phyloP scores from a whole-genome alignment of 2,888 invertebrate genomes.

The Macrosiphum euphorbiae region DNA sequence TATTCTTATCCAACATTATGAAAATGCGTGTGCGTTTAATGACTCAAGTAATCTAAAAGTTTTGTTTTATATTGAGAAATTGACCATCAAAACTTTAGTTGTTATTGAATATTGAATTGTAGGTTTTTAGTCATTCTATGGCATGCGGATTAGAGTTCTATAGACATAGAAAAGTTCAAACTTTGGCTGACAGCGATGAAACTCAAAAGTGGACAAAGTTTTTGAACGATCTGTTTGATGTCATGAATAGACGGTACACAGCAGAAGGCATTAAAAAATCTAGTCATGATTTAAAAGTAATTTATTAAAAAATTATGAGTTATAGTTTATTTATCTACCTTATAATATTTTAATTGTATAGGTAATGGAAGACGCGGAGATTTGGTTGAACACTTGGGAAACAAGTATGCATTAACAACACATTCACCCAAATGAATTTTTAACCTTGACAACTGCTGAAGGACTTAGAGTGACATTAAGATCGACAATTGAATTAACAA shows the following conservation, averaged over 20 bases:
- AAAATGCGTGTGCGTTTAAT: background rate
- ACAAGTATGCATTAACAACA: background rate
- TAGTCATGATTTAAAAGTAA: background rate
- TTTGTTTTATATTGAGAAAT: background rate
- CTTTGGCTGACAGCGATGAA: background rate
- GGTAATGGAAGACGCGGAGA: background rate
- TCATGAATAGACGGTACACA: background rate
- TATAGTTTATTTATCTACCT: background rate
- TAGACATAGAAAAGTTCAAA: background rate
- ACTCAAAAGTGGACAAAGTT: background rate
- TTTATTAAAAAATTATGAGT: background rate
- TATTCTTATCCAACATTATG: background rate
- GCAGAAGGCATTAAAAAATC: background rate
- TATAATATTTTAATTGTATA: background rate
- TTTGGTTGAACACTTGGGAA: background rate
- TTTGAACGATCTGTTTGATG: background rate
- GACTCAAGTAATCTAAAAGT: background rate
- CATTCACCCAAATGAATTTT: background rate
- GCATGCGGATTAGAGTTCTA: background rate
- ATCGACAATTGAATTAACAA: background rate
- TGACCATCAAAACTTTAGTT: background rate
- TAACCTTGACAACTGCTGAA: background rate
- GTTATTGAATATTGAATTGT: background rate
- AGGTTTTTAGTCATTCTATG: background rate
- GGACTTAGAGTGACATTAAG: background rate